These are phyloP conservation scores for Caretta caretta DNA, from an alignment of 2,113 vertebrate species.

Conservation along the genomic window DNA sequence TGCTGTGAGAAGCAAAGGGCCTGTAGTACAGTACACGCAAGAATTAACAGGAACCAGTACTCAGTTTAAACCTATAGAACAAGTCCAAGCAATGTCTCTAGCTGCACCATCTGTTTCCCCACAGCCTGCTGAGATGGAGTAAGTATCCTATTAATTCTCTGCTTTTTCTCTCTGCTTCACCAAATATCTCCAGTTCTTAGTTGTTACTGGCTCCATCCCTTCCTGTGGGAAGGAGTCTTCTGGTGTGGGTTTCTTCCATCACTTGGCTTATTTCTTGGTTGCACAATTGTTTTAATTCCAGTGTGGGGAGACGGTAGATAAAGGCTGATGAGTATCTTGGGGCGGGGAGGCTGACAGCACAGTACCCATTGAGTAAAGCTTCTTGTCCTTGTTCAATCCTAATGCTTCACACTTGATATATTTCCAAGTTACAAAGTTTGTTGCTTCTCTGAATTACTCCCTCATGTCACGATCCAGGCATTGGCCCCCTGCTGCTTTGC, in stretches of 20 bases:
- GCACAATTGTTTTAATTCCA: accelerated
- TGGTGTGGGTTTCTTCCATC: not conserved
- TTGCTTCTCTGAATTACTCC: slow-evolving; percentile 64
- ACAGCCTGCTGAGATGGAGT: slow-evolving; percentile 78
- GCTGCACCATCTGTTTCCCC: not conserved
- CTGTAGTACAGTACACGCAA: slow-evolving; percentile 95
- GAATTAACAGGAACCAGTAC: slow-evolving; percentile 76
- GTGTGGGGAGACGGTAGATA: not conserved
- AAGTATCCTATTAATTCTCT: slow-evolving; percentile 47
- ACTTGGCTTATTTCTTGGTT: not conserved
- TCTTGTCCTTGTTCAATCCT: not conserved
- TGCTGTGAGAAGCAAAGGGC: slow-evolving; percentile 93
- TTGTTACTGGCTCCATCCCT: not conserved
- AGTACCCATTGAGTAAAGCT: not conserved
- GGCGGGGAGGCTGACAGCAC: slow-evolving; percentile 6
- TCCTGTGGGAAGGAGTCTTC: not conserved
- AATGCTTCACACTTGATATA: not conserved
- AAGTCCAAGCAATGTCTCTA: slow-evolving; percentile 6
- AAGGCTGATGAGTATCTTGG: not conserved
- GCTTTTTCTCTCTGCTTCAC: not conserved
- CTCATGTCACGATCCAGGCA: slow-evolving; percentile 65
- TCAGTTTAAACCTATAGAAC: slow-evolving; percentile 74
- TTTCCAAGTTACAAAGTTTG: not conserved
- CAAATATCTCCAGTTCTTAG: not conserved
- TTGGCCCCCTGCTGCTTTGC: slow-evolving; percentile 44